phyloP scores from a whole-genome alignment of 2,797 vertebrate species.

The Falco peregrinus region DNA sequence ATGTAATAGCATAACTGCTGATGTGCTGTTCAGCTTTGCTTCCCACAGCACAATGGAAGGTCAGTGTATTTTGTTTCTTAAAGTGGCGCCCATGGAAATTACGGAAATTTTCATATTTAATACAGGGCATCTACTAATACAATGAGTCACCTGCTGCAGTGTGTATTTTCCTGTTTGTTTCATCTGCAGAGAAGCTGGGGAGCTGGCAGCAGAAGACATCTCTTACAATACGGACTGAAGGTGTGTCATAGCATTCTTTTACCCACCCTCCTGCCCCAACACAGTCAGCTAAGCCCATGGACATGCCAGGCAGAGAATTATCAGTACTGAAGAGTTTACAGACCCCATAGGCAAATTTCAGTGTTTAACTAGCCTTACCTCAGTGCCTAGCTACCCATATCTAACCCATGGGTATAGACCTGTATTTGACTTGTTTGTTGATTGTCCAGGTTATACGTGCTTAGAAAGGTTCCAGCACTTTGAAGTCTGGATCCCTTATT shows the following conservation, averaged over 20 bases:
- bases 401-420: background rate
- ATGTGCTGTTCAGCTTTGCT: slow-evolving; percentile 5
- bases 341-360: background rate
- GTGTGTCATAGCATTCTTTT: background rate
- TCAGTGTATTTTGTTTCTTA: slow-evolving; percentile 14
- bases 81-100: slow-evolving; percentile 1
- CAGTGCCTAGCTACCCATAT: background rate
- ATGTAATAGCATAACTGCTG: slow-evolving; percentile 20
- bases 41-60: slow-evolving; percentile 1
- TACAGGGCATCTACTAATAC: background rate
- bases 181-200: background rate
- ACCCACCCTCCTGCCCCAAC: background rate
- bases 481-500: background rate
- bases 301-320: background rate
- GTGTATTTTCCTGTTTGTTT: background rate
- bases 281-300: background rate
- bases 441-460: background rate
- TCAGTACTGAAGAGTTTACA: background rate
- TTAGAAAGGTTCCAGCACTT: background rate
- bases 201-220: background rate
- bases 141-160: background rate
- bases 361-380: background rate
- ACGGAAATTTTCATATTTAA: background rate
- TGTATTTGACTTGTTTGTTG: background rate
- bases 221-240: background rate